Base-by-base conservation (phyloP, 2,888 invertebrate genomes). In the Ennomos quercinarius region DNA sequence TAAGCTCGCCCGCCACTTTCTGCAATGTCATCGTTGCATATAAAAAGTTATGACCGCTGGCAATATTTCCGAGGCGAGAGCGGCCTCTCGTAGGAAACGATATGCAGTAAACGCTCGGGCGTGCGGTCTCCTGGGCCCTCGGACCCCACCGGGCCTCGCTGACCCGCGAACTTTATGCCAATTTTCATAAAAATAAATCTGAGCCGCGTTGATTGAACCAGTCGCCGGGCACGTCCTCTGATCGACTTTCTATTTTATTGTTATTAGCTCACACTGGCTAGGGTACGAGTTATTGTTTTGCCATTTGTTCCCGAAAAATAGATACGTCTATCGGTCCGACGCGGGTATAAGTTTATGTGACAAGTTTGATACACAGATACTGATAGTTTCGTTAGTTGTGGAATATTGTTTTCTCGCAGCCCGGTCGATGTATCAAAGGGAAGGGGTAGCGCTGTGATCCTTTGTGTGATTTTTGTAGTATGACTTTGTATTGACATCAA, bases 171-270 rank as follows among this genome's bases (percentile, higher is more conserved):
- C 87, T 92, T 91, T 91, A 92, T 92, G 91, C 92, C 91, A 92
- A 92, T 92, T 91, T 92, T 92, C 92, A 92, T 92, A 92, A 92
- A 92, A 92, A 92, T 92, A 92, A 92, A 92, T 92, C 92, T 87
- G 91, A 84, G 81, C 85, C 81, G 80, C 86, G 88, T 87, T 92
- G 92, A 92, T 92, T 92, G 92, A 92, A 92, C 91, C 91, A 89
- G 90, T 91, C 91, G 81, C 86, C 90, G 77, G 76, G 83, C 80
- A 80, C 76, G 80, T 77, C 81, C 64, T 83, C 85, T 83, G 87
- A 87, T 87, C 87, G 90, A 86, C 87, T 87, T 86, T 89, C 91
- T 91, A 89, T 91, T 92, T 92, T 92, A 92, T 92, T 92, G 91
- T 92, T 92, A 92, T 92, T 90, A 91, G 86, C 81, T 86, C 82